Evolutionary conservation across 1,140 invertebrate species (phyloP).

Genomic region (Holotrichia oblita): DNA sequence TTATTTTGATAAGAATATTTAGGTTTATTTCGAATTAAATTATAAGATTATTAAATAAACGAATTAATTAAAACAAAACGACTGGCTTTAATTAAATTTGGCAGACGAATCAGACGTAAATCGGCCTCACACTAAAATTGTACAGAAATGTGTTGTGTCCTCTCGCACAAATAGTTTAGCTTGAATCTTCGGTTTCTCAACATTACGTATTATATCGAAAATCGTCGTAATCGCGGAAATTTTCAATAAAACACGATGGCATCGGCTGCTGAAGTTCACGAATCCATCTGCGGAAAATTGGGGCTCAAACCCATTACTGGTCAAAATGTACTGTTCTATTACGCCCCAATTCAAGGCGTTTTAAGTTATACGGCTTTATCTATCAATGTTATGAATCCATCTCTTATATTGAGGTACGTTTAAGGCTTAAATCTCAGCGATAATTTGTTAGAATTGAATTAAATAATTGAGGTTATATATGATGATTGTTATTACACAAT

Average conservation of each 20-base stretch:
- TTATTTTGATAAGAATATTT: too few species aligned
- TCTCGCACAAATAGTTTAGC: too few species aligned
- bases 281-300: slow-evolving; percentile 62
- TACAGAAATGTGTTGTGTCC: too few species aligned
- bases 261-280: slow-evolving; percentile 43
- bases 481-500: not conserved
- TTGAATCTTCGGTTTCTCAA: too few species aligned
- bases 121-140: too few species aligned
- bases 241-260: slow-evolving; percentile 42
- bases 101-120: too few species aligned
- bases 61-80: too few species aligned
- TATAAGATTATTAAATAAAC: too few species aligned
- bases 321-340: slow-evolving; percentile 70
- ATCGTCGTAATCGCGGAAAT: not conserved
- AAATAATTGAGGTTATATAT: not conserved
- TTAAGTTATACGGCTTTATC: slow-evolving; percentile 69
- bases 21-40: too few species aligned
- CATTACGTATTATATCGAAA: not conserved
- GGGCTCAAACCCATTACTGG: slow-evolving; percentile 68
- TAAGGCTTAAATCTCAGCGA: not conserved
- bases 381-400: slow-evolving; percentile 75
- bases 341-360: slow-evolving; percentile 69
- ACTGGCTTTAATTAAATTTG: too few species aligned
- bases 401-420: slow-evolving; percentile 66
- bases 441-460: not conserved